A percentile compares a stretch with the other conserved stretches of the same genome.
Evolutionary conservation across 2,113 vertebrate genomes (phyloP).

Genomic region (Archilochus colubris): DNA sequence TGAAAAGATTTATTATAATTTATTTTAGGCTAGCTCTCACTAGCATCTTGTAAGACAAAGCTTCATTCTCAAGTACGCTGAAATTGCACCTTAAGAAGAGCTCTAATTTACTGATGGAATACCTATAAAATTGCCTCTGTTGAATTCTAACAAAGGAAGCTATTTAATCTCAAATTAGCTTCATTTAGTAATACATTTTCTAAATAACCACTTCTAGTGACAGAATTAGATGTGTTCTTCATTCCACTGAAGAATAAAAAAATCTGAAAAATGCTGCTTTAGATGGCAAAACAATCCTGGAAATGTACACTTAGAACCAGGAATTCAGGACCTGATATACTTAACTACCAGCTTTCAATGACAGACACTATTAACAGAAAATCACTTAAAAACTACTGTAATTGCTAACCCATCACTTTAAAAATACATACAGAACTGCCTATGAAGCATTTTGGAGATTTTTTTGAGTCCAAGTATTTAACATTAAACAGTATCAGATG

Average conservation of each 20-base stretch:
- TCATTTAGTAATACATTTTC: background rate
- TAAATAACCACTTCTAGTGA: background rate
- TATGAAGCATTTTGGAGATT: background rate
- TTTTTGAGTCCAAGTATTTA: background rate
- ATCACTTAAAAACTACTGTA: background rate
- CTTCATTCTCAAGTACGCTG: background rate
- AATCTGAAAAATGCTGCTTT: background rate
- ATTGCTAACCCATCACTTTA: background rate
- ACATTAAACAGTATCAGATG: background rate
- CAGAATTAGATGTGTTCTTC: background rate
- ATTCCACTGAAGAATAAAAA: background rate
- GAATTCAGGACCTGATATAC: background rate
- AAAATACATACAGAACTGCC: background rate
- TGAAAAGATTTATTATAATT: background rate
- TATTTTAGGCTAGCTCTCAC: background rate
- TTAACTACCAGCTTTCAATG: background rate
- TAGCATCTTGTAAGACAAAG: background rate
- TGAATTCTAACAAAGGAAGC: background rate
- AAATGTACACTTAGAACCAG: background rate
- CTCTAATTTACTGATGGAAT: background rate
- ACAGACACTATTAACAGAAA: background rate
- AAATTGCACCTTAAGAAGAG: background rate
- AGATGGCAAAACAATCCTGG: background rate
- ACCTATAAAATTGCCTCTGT: background rate
- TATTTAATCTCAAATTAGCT: background rate